Evolutionary conservation across 2,797 vertebrate genomes (phyloP).

Genomic region (Podarcis siculus): DNA sequence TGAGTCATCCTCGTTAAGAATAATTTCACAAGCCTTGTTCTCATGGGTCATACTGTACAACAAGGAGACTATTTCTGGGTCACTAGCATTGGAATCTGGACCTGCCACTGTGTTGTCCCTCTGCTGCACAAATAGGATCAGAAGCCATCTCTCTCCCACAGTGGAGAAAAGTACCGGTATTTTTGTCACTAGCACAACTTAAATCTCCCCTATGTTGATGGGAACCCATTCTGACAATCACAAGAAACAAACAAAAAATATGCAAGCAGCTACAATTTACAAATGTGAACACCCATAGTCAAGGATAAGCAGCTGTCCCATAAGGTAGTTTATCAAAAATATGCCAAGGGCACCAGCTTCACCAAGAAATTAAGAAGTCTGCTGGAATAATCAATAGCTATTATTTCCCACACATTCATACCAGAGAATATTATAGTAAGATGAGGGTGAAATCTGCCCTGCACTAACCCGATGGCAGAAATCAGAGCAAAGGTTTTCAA

Average conservation of each 20-base stretch:
- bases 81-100: constrained; percentile 17
- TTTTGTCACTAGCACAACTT: background rate
- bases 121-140: constrained; percentile 10
- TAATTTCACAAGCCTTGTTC: constrained; percentile 16
- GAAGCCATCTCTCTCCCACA: constrained; percentile 11
- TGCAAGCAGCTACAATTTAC: background rate
- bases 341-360: background rate
- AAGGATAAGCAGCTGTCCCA: background rate
- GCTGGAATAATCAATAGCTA: background rate
- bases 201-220: background rate
- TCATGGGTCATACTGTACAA: constrained; percentile 3
- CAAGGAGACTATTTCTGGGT: constrained; percentile 17
- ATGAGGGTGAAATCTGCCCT: too few relatives aligned
- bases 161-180: background rate
- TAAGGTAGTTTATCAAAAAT: background rate
- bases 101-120: constrained; percentile 6
- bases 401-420: background rate
- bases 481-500: background rate
- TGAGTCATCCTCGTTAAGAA: constrained; percentile 30
- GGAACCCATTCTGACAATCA: background rate
- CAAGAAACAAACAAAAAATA: background rate
- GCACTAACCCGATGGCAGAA: background rate
- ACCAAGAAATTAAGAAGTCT: background rate
- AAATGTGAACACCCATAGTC: background rate
- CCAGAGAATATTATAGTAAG: background rate